Percentiles rank a stretch among this genome's conserved stretches.
phyloP scores from a whole-genome alignment of 2,797 vertebrate species.

The Graptemys geographica region DNA sequence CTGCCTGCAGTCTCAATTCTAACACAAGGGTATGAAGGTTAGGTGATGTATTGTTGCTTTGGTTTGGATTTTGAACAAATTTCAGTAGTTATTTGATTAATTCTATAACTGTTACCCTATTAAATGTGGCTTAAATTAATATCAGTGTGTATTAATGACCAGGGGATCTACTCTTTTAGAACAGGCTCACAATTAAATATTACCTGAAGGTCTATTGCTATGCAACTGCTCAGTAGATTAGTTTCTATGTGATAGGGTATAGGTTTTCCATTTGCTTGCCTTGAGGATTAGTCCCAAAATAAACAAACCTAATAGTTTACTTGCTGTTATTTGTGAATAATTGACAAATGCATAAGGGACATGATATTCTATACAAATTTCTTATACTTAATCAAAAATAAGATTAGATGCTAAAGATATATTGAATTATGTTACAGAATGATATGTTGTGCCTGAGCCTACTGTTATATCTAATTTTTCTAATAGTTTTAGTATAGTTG shows the following conservation, averaged over 20 bases:
- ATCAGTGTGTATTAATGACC: background rate
- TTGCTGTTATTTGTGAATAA: background rate
- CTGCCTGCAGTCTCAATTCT: background rate
- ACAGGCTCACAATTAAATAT: background rate
- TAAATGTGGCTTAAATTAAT: background rate
- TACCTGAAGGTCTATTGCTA: background rate
- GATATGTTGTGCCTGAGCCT: conserved; percentile 5
- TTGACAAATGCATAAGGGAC: background rate
- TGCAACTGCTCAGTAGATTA: background rate
- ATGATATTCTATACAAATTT: conserved; percentile 24
- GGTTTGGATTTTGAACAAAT: background rate
- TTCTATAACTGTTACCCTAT: background rate
- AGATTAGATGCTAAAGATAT: conserved; percentile 37
- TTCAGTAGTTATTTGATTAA: background rate
- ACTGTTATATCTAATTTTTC: conserved; percentile 65
- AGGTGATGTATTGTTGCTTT: rapidly evolving
- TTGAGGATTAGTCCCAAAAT: background rate
- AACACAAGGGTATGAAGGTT: background rate
- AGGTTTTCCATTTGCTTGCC: background rate
- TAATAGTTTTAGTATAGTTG: conserved; percentile 70
- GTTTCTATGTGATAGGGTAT: background rate
- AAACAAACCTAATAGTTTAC: background rate
- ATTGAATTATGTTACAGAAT: conserved; percentile 39
- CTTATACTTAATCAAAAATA: background rate
- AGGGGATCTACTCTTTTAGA: background rate